Base-by-base conservation (phyloP, 2,113 vertebrate species). In the Numida meleagris region DNA sequence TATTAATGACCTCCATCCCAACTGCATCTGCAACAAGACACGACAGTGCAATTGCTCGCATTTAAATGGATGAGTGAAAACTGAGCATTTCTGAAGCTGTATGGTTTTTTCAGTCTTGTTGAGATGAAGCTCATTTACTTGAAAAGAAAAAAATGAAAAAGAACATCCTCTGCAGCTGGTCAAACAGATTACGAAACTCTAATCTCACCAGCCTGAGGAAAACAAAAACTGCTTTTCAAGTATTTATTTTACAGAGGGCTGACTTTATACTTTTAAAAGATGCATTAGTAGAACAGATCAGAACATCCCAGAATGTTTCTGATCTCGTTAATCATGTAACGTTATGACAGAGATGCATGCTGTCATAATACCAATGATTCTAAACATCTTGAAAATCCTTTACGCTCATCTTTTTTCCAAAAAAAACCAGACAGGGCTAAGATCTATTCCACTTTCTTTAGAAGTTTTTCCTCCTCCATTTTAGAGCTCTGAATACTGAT, bases 171-270 rank as follows among this genome's bases (percentile, higher is more conserved):
- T 94, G 95, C 95, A 95, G 96, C 95, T 96, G 96, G 95, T 92
- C 96, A 97, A 97, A 95, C 94, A 96, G 95, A 96, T 96, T 95
- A 96, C 2, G 19, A 97, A 85, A 95, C 92, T 75, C 91, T 96
- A 96, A 97, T 96, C 94, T 94, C 89, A 86, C 80, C 91, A 95
- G 89, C 94, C 94, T 80, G 73, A 92, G 93, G 95, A 94, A 96
- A 96, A 91, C 58, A 24, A 93, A 94, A 94, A 96, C 92, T 91
- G 85, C 73, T 91, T 90, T 90, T 95, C 93, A 95, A 95, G 92
- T 86, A 93, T 94, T 86, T 82, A 80, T 90, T 96, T 92, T 94
- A 95, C 6, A 93, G 71, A 94, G 76, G 75, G 80, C n/a, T 91
- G 78, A 75, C 86, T 90, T 81, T 55, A 40, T 68, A 82, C 76